Percentiles rank a stretch among this genome's conserved stretches.
Conservation (phyloP, 2,797 vertebrate genomes). For the Molossus molossus region DNA sequence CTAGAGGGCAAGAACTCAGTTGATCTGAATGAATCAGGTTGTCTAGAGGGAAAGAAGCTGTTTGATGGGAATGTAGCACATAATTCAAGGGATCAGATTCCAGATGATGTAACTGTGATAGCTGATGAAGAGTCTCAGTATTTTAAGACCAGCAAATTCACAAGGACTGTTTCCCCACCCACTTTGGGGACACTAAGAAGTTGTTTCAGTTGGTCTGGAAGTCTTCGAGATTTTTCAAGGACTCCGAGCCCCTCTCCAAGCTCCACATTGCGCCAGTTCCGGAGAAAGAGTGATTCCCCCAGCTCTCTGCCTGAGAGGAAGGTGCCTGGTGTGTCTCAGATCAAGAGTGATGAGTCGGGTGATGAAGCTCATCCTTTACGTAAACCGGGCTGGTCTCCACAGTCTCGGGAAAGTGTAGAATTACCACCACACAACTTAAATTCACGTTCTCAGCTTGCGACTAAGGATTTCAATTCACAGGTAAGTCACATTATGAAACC, state of each 20-base stretch:
- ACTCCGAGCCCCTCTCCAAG: slow-evolving; percentile 73
- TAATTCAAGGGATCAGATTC: slow-evolving; percentile 12
- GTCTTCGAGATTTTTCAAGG: slow-evolving; percentile 78
- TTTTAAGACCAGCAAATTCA: slow-evolving; percentile 70
- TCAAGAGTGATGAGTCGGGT: fast-evolving
- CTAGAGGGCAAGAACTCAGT: neutral
- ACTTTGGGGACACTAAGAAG: slow-evolving; percentile 79
- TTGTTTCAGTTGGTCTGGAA: slow-evolving; percentile 91
- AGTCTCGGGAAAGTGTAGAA: slow-evolving; percentile 88
- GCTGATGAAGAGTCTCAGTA: slow-evolving; percentile 20
- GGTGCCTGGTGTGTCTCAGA: neutral
- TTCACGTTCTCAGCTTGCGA: slow-evolving; percentile 65
- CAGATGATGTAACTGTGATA: neutral
- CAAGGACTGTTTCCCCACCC: slow-evolving; percentile 55
- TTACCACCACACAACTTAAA: slow-evolving; percentile 86
- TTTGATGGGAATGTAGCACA: fast-evolving
- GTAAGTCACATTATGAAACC: slow-evolving; percentile 81
- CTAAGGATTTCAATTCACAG: slow-evolving; percentile 79
- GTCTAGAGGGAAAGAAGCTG: neutral
- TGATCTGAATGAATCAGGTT: too few species aligned
- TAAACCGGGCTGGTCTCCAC: slow-evolving; percentile 62
- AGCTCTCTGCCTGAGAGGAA: slow-evolving; percentile 15
- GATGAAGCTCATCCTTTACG: slow-evolving; percentile 35
- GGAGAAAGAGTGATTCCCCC: slow-evolving; percentile 83
- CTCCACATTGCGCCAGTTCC: slow-evolving; percentile 90